Evolutionary conservation across 1,140 invertebrate species (phyloP).

Genomic region (Branchinecta lindahli): DNA sequence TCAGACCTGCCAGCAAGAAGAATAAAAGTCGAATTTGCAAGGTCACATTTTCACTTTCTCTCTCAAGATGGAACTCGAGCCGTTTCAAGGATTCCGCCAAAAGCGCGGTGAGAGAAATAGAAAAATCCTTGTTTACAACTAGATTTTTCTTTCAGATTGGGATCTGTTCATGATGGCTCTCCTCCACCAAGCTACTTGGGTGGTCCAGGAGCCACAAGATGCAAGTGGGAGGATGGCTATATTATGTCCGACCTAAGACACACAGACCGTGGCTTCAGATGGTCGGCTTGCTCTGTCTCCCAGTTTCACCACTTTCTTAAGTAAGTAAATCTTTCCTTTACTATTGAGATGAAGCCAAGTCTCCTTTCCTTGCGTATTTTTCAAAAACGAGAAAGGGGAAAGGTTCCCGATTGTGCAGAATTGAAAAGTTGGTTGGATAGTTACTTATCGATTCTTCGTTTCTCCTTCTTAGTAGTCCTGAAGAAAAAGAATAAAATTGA

Average conservation of each 20-base stretch:
- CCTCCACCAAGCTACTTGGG: constrained; percentile 83
- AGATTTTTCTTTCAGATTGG: constrained; percentile 45
- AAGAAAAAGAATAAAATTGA: no score
- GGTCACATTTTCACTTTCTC: no score
- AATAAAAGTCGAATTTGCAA: no score
- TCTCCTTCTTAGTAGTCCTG: no score
- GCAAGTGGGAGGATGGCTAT: constrained; percentile 87
- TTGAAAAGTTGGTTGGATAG: neutral
- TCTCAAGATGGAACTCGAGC: no score
- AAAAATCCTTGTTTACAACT: no score
- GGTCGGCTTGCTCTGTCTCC: constrained; percentile 82
- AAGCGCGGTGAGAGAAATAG: no score
- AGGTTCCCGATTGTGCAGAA: neutral
- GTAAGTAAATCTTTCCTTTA: constrained; percentile 37
- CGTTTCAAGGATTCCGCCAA: no score
- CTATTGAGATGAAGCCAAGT: constrained; percentile 1
- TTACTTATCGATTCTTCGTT: no score
- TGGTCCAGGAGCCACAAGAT: constrained; percentile 85
- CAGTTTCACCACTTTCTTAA: constrained; percentile 91
- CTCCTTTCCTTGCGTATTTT: neutral
- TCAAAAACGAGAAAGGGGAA: neutral
- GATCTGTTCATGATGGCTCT: constrained; percentile 85
- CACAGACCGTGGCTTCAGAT: constrained; percentile 83
- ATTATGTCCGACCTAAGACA: constrained; percentile 90
- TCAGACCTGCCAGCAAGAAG: no score